phyloP scores from a whole-genome alignment of 2,888 invertebrate species.

The Ariolimax columbianus region DNA sequence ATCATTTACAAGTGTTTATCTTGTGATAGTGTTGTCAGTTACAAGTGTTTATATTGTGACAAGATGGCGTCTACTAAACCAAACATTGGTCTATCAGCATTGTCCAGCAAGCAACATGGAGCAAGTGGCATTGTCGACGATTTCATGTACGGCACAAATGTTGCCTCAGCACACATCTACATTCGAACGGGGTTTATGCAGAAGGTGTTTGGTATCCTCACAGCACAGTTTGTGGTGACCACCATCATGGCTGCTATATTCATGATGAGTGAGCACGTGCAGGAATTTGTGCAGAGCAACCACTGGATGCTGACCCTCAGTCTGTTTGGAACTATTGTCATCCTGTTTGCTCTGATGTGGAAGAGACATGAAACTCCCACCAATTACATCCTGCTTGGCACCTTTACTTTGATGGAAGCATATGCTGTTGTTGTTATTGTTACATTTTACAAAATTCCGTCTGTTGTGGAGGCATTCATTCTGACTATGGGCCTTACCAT shows the following conservation, averaged over 20 bases:
- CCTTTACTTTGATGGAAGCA: conserved; percentile 88
- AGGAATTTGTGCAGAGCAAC: conserved; percentile 77
- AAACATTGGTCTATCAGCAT: conserved; percentile 25
- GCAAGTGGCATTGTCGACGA: conserved; percentile 83
- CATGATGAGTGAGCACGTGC: conserved; percentile 77
- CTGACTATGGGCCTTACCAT: conserved; percentile 87
- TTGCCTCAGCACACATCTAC: conserved; percentile 86
- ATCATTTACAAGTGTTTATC: no score
- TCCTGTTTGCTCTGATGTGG: conserved; percentile 80
- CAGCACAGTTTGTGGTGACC: conserved; percentile 87
- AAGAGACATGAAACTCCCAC: conserved; percentile 88
- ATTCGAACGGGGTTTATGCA: conserved; percentile 90
- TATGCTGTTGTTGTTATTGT: conserved; percentile 88
- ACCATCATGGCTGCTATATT: conserved; percentile 77
- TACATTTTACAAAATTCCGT: conserved; percentile 86
- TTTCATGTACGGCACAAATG: conserved; percentile 89
- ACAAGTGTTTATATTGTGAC: no score
- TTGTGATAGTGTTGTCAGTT: no score
- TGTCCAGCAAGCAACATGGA: conserved; percentile 47
- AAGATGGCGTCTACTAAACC: conserved; percentile 39
- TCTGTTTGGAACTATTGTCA: conserved; percentile 75
- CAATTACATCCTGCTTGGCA: conserved; percentile 87
- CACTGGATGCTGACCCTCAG: conserved; percentile 79
- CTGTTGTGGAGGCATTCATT: conserved; percentile 88
- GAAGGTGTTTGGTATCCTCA: conserved; percentile 91